Evolutionary conservation across 2,113 vertebrate species (phyloP).

Genomic region (Bambusicola thoracicus): DNA sequence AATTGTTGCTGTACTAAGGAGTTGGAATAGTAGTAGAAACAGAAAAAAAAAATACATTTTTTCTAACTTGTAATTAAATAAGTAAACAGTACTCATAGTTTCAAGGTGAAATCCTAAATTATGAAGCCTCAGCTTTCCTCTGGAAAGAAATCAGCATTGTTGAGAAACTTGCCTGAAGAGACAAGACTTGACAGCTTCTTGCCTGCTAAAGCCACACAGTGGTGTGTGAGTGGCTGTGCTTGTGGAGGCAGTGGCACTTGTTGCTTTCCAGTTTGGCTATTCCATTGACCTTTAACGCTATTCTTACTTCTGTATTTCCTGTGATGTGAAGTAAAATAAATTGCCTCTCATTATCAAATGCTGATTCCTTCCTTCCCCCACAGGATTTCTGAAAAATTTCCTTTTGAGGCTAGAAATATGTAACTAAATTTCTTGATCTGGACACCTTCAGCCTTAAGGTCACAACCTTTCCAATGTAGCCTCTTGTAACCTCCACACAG

Average conservation of each 20-base stretch:
- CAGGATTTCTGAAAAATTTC: neutral
- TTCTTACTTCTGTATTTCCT: neutral
- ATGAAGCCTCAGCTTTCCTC: neutral
- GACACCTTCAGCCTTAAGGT: neutral
- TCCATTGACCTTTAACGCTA: neutral
- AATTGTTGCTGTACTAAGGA: neutral
- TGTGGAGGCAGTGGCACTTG: neutral
- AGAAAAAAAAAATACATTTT: neutral
- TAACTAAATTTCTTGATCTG: neutral
- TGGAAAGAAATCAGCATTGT: neutral
- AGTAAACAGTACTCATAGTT: neutral
- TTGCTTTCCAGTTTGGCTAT: neutral
- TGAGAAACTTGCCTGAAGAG: neutral
- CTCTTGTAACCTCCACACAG: neutral
- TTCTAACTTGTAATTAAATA: neutral
- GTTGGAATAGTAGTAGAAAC: neutral
- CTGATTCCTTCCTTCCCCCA: neutral
- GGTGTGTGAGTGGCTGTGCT: neutral
- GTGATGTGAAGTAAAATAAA: neutral
- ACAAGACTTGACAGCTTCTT: neutral
- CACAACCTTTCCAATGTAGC: neutral
- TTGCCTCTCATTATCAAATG: neutral
- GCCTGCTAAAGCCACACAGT: accelerated
- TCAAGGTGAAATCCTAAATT: neutral
- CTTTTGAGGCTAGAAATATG: neutral